A percentile compares a stretch with the other conserved stretches of the same genome.
Conservation (phyloP, 1,140 invertebrate genomes). For the Gonioctena quinquepunctata region DNA sequence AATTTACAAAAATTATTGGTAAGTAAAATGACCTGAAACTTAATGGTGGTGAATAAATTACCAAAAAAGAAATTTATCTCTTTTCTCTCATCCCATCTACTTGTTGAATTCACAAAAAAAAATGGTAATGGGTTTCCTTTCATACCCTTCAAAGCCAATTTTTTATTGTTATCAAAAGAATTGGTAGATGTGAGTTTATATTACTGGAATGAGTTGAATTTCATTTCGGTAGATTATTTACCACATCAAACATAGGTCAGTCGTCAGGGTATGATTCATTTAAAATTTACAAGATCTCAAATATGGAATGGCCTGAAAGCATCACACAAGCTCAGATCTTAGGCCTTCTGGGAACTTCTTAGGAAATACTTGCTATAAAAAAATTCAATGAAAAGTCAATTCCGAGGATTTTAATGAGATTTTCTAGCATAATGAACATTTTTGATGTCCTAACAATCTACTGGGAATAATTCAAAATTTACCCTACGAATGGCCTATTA, state of each 20-base stretch:
- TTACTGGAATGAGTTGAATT: not conserved
- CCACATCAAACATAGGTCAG: not conserved
- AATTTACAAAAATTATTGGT: conserved; percentile 49
- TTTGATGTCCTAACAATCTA: no score
- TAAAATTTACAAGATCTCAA: no score
- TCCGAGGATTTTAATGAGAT: no score
- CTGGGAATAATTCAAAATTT: no score
- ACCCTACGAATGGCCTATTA: not conserved
- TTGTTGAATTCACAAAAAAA: not conserved
- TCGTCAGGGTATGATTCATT: not conserved
- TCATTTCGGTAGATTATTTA: conserved; percentile 6
- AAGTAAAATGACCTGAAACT: conserved; percentile 19
- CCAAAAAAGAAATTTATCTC: not conserved
- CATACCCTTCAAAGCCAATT: not conserved
- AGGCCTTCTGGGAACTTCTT: no score
- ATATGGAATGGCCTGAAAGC: no score
- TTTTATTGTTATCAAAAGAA: not conserved
- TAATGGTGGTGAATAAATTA: conserved; percentile 11
- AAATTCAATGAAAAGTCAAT: no score
- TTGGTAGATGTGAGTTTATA: not conserved
- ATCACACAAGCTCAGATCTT: no score
- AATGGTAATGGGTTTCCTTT: not conserved
- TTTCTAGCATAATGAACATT: no score
- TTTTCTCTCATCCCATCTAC: not conserved
- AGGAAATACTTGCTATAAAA: no score